phyloP scores from a whole-genome alignment of 1,140 invertebrate species.

The Colletes gigas region DNA sequence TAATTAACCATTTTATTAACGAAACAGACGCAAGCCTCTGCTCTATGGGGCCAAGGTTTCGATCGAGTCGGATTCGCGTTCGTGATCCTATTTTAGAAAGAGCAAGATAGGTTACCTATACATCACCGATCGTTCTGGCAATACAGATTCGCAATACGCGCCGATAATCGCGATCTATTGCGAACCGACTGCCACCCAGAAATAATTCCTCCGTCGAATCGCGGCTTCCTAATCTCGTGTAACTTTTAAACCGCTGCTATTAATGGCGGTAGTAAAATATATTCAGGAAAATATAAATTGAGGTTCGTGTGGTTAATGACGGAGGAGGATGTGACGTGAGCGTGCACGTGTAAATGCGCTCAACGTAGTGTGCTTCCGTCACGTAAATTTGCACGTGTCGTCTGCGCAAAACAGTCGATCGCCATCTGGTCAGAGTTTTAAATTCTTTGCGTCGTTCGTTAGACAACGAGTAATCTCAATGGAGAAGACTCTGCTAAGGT shows the following conservation, averaged over 20 bases:
- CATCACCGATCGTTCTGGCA: constrained; percentile 23
- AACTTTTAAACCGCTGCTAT: constrained; percentile 17
- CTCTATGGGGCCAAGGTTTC: constrained; percentile 48
- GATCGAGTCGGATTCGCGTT: constrained; percentile 30
- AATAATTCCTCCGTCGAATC: neutral
- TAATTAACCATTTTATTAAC: constrained; percentile 57
- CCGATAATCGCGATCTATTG: constrained; percentile 6
- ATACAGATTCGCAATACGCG: neutral
- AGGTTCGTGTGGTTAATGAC: constrained; percentile 18
- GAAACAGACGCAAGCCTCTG: constrained; percentile 20
- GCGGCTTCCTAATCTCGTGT: neutral
- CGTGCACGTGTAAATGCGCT: constrained; percentile 29
- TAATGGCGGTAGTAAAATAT: constrained; percentile 1
- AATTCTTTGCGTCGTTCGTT: neutral
- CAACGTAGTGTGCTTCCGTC: constrained; percentile 9
- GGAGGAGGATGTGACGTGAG: constrained; percentile 21
- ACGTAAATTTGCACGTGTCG: constrained; percentile 4
- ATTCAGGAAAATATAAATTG: constrained; percentile 8
- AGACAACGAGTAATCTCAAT: no score
- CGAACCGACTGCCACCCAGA: neutral
- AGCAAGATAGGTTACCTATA: constrained; percentile 2
- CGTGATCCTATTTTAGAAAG: constrained; percentile 46
- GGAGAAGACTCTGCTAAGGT: no score
- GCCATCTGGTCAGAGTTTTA: neutral
- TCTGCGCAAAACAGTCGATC: neutral